A percentile compares a stretch with the other conserved stretches of the same genome.
Conservation (phyloP, 1,140 invertebrate genomes). For the Papilio aristodemus region DNA sequence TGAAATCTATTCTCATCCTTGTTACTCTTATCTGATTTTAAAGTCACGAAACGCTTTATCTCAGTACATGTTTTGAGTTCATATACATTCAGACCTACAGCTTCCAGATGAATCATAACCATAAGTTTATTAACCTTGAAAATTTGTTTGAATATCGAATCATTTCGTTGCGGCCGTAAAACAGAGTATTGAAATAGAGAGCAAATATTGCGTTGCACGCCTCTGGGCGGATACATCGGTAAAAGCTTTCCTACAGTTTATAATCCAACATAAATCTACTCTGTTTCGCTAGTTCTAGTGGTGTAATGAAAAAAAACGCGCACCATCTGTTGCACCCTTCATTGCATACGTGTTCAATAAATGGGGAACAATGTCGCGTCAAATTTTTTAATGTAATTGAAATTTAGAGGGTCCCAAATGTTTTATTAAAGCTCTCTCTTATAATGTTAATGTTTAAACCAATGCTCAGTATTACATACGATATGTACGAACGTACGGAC, state of each 20-base stretch:
- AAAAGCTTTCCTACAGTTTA: slow-evolving; percentile 65
- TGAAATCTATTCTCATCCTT: slow-evolving; percentile 22
- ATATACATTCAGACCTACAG: background rate
- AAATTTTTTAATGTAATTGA: slow-evolving; percentile 79
- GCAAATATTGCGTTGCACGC: slow-evolving; percentile 62
- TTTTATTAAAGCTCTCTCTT: slow-evolving; percentile 63
- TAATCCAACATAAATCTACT: slow-evolving; percentile 76
- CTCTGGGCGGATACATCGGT: slow-evolving; percentile 65
- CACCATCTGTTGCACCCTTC: slow-evolving; percentile 78
- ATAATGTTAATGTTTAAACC: slow-evolving; percentile 24
- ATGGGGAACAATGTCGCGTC: slow-evolving; percentile 63
- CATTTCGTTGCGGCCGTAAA: slow-evolving; percentile 43
- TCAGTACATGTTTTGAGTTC: background rate
- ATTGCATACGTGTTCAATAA: slow-evolving; percentile 61
- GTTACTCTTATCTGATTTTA: slow-evolving; percentile 24
- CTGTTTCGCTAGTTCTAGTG: slow-evolving; percentile 65
- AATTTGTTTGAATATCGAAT: slow-evolving; percentile 10
- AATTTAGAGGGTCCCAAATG: slow-evolving; percentile 69
- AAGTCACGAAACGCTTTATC: slow-evolving; percentile 19
- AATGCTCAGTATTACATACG: slow-evolving; percentile 8
- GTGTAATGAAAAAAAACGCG: slow-evolving; percentile 75
- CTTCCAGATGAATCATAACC: slow-evolving; percentile 4
- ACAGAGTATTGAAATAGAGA: slow-evolving; percentile 46
- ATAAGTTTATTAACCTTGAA: slow-evolving; percentile 16
- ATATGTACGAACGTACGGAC: background rate